Percentiles rank a stretch among this genome's conserved stretches.
phyloP scores from a whole-genome alignment of 2,888 invertebrate genomes.

The Coecobrya sp. region DNA sequence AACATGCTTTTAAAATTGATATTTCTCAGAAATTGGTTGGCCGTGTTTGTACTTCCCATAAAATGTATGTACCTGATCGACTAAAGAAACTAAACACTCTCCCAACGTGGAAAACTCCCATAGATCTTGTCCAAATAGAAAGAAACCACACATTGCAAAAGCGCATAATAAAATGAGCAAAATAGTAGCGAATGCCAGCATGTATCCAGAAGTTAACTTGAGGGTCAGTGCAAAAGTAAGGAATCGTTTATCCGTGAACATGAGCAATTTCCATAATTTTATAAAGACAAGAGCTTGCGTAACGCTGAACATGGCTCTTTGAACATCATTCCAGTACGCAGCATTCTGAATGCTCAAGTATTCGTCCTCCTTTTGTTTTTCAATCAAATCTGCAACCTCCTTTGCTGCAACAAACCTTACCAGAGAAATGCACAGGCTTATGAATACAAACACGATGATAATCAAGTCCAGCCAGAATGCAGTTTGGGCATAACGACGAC shows the following conservation, averaged over 20 bases:
- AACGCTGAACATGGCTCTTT: constrained; percentile 64
- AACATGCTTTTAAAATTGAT: no score
- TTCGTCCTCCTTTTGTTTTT: constrained; percentile 64
- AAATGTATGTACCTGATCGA: constrained; percentile 67
- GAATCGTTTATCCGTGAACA: constrained; percentile 77
- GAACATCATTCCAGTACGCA: constrained; percentile 75
- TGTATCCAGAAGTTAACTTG: constrained; percentile 62
- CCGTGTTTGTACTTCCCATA: no score
- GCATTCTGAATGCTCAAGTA: constrained; percentile 77
- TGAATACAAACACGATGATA: constrained; percentile 62
- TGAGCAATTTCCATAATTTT: constrained; percentile 79
- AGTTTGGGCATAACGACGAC: constrained; percentile 15
- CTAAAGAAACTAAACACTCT: constrained; percentile 76
- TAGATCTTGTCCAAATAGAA: constrained; percentile 76
- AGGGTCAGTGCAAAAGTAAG: constrained; percentile 78
- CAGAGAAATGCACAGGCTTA: constrained; percentile 46
- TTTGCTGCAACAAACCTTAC: constrained; percentile 38
- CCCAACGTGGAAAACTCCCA: constrained; percentile 73
- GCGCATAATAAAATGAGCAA: constrained; percentile 63
- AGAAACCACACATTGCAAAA: constrained; percentile 76
- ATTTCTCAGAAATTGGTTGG: no score
- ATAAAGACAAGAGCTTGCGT: constrained; percentile 77
- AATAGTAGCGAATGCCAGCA: constrained; percentile 60
- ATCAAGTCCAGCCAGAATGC: constrained; percentile 79
- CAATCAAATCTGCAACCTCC: constrained; percentile 46